These are phyloP conservation scores for Pelodytes ibericus DNA, from an alignment of 2,797 vertebrate species.

Conservation along the genomic window DNA sequence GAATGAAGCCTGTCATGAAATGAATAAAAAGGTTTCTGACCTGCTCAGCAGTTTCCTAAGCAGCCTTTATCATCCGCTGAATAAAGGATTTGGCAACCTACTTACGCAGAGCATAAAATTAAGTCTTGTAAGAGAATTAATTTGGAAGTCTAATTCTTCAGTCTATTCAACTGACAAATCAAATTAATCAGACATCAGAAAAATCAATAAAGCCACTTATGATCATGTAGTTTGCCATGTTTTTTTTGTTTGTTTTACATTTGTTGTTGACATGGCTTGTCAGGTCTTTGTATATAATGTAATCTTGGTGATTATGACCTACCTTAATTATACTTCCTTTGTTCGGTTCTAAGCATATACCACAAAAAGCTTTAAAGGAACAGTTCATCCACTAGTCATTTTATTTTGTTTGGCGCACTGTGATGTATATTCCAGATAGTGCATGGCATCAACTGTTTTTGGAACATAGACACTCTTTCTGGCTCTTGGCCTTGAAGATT, in stretches of 20 bases:
- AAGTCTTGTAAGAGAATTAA: background rate
- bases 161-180: background rate
- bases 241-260: background rate
- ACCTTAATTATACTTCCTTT: background rate
- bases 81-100: background rate
- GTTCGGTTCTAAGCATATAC: too few species aligned
- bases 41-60: background rate
- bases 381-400: too few species aligned
- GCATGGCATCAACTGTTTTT: too few species aligned
- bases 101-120: background rate
- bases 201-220: conserved; percentile 10
- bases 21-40: background rate
- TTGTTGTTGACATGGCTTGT: background rate
- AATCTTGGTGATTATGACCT: background rate
- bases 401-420: too few species aligned
- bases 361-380: too few species aligned
- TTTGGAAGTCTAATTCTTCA: background rate
- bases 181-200: background rate
- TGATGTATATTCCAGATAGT: too few species aligned
- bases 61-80: background rate
- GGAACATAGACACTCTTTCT: too few species aligned
- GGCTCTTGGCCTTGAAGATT: too few species aligned
- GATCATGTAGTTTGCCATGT: background rate
- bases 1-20: background rate
- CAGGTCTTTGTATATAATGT: background rate